These are phyloP conservation scores for Saccopteryx bilineata DNA, from an alignment of 2,113 vertebrate genomes.

Conservation along the genomic window DNA sequence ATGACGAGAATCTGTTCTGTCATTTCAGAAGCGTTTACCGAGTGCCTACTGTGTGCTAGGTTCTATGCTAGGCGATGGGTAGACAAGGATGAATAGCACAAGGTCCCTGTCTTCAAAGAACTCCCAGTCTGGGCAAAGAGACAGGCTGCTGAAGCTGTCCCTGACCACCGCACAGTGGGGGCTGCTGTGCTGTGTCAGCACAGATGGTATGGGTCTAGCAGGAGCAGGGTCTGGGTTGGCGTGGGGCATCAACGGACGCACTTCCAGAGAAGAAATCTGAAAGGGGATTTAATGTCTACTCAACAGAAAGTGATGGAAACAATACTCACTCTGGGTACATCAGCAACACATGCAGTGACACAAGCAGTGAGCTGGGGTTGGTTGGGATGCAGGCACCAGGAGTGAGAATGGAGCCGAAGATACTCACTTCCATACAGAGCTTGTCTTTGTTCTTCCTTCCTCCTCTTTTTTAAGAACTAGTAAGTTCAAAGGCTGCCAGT, in stretches of 20 bases:
- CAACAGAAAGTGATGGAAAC: neutral
- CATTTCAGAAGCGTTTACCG: neutral
- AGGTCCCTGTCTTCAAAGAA: neutral
- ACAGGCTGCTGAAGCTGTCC: neutral
- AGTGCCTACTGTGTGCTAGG: neutral
- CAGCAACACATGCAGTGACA: fast-evolving
- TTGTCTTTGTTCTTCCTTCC: neutral
- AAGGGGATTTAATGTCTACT: too few relatives aligned
- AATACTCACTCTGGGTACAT: neutral
- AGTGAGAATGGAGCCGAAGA: neutral
- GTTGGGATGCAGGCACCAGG: too few relatives aligned
- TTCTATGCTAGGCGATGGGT: neutral
- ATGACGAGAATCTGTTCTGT: neutral
- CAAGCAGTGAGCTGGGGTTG: neutral
- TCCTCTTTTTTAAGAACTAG: neutral
- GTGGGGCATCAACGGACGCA: neutral
- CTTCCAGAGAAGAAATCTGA: neutral
- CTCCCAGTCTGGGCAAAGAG: neutral
- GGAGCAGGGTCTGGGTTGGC: neutral
- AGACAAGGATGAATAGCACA: neutral
- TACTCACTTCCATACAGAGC: too few relatives aligned
- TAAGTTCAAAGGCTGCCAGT: neutral
- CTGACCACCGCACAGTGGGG: fast-evolving
- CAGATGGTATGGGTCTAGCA: neutral
- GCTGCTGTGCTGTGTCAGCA: neutral